These are phyloP conservation scores for Ephialtes manifestator DNA, from an alignment of 2,888 invertebrate species.

Conservation along the genomic window DNA sequence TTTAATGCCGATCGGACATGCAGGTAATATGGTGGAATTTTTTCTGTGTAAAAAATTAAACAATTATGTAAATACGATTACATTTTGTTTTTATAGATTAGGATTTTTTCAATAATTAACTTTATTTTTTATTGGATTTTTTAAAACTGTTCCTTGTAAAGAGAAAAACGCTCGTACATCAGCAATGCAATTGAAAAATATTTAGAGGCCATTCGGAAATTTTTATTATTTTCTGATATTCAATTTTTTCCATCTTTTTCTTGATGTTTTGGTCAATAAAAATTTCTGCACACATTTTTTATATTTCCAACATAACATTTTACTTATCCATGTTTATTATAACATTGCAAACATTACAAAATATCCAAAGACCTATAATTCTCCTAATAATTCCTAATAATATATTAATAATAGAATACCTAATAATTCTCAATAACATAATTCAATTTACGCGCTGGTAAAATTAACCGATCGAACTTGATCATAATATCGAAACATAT, in stretches of 20 bases:
- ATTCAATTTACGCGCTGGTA: not conserved
- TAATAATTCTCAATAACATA: not conserved
- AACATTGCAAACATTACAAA: not conserved
- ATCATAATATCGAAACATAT: not conserved
- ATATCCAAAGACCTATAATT: not conserved
- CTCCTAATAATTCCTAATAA: no score
- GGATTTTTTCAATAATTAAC: no score
- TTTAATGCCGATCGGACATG: not conserved
- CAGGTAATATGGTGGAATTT: not conserved
- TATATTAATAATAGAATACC: no score
- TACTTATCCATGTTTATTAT: not conserved
- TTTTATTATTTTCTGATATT: no score
- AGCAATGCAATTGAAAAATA: no score
- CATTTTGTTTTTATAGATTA: not conserved
- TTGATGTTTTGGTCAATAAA: no score
- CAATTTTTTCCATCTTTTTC: no score
- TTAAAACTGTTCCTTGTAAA: no score
- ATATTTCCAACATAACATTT: not conserved
- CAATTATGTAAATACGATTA: constrained; percentile 1
- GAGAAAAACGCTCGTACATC: no score
- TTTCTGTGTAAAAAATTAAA: not conserved
- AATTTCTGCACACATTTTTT: not conserved
- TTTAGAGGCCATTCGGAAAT: no score
- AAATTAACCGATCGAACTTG: no score
- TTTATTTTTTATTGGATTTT: no score